phyloP scores from a whole-genome alignment of 2,888 invertebrate genomes.

The Apamea monoglypha region DNA sequence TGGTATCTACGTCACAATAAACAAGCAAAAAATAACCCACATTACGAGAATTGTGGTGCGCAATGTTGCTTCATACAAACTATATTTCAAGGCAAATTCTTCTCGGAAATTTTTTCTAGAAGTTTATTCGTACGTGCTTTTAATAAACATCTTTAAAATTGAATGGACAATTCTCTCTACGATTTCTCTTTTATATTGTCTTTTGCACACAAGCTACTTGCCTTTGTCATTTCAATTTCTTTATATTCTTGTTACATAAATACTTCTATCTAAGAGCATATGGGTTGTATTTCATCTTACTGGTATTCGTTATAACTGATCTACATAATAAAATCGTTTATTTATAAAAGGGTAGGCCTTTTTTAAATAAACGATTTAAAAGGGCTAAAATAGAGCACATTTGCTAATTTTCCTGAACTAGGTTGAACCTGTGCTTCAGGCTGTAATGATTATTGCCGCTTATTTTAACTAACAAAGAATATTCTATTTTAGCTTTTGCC shows the following conservation, averaged over 20 bases:
- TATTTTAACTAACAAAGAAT: not conserved
- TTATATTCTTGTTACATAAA: conserved; percentile 4
- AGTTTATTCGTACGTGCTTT: conserved; percentile 16
- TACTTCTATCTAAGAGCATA: not conserved
- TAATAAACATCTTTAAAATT: conserved; percentile 18
- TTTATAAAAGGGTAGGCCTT: too few species aligned
- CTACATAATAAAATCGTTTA: not conserved
- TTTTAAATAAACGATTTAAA: too few species aligned
- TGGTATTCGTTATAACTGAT: not conserved
- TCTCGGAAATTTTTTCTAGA: not conserved
- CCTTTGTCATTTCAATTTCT: conserved; percentile 7
- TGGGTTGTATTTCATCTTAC: not conserved
- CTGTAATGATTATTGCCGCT: not conserved
- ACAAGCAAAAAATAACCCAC: not conserved
- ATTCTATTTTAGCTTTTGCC: not conserved
- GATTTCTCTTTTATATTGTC: conserved; percentile 22
- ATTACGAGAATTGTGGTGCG: not conserved
- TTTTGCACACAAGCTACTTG: not conserved
- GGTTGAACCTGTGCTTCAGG: too few species aligned
- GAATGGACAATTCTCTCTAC: conserved; percentile 20
- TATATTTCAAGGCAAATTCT: not conserved
- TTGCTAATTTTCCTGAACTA: too few species aligned
- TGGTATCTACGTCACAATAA: not conserved
- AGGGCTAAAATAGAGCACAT: too few species aligned
- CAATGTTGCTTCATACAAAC: not conserved